These are phyloP conservation scores for Monopis laevigella DNA, from an alignment of 2,888 invertebrate genomes.

Conservation along the genomic window DNA sequence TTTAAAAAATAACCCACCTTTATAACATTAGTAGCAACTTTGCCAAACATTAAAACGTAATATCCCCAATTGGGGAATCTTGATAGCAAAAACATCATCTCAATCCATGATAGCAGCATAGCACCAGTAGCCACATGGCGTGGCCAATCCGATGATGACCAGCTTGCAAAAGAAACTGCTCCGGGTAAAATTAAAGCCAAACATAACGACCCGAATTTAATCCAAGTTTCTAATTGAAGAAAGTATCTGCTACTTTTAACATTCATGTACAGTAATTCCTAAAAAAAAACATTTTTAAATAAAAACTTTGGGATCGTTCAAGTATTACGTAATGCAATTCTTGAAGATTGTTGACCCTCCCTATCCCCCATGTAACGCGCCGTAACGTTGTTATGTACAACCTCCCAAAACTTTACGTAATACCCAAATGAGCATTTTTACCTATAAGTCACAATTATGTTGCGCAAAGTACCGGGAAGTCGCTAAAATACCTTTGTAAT, in stretches of 20 bases:
- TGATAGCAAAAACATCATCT: conserved; percentile 65
- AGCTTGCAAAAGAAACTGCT: conserved; percentile 30
- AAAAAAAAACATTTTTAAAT: conserved; percentile 19
- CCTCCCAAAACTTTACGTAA: no score
- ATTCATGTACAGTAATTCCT: conserved; percentile 64
- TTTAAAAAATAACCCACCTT: conserved; percentile 37
- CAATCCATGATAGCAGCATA: conserved; percentile 62
- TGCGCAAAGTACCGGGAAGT: no score
- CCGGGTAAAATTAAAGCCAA: conserved; percentile 50
- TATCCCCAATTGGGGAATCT: conserved; percentile 67
- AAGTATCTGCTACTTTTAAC: conserved; percentile 58
- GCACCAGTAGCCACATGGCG: conserved; percentile 61
- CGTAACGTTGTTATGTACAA: no score
- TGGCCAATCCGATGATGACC: conserved; percentile 40
- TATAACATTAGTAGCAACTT: conserved; percentile 63
- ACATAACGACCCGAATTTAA: conserved; percentile 58
- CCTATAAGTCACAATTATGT: no score
- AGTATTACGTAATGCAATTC: no score
- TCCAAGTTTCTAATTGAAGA: conserved; percentile 63
- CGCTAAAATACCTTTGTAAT: no score
- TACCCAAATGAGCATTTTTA: no score
- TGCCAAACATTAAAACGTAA: conserved; percentile 70
- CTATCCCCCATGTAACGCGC: no score
- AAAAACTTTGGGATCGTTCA: no score
- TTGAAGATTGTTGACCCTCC: no score